phyloP scores from a whole-genome alignment of 2,113 vertebrate species.

The Lynx canadensis region DNA sequence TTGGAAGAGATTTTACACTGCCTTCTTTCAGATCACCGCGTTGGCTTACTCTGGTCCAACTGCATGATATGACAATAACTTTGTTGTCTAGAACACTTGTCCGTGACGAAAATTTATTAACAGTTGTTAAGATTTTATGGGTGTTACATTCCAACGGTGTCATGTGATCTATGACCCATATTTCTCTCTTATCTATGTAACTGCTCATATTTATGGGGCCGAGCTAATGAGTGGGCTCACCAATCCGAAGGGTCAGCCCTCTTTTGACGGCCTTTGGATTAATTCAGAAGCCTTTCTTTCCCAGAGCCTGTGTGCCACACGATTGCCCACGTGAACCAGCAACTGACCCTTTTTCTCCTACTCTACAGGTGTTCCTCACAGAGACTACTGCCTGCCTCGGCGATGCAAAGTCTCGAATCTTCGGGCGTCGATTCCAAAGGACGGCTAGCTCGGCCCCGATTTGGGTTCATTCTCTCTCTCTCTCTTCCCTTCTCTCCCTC shows the following conservation, averaged over 20 bases:
- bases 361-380: background rate
- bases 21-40: background rate
- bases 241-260: background rate
- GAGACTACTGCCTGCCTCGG: background rate
- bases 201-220: background rate
- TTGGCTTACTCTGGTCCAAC: background rate
- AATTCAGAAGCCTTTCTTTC: background rate
- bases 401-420: background rate
- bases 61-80: background rate
- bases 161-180: background rate
- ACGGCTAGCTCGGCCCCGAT: background rate
- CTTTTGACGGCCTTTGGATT: background rate
- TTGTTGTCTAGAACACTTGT: background rate
- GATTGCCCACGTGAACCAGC: background rate
- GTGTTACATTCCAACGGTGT: background rate
- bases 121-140: background rate
- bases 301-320: no score
- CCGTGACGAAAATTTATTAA: constrained; percentile 23
- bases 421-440: background rate
- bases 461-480: background rate
- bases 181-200: background rate
- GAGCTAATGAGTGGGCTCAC: background rate
- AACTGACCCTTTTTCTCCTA: background rate
- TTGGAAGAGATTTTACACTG: background rate
- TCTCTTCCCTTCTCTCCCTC: background rate